Percentiles rank a stretch among this genome's conserved stretches.
Evolutionary conservation across 2,797 vertebrate species (phyloP).

Genomic region (Leucoraja ocellata): DNA sequence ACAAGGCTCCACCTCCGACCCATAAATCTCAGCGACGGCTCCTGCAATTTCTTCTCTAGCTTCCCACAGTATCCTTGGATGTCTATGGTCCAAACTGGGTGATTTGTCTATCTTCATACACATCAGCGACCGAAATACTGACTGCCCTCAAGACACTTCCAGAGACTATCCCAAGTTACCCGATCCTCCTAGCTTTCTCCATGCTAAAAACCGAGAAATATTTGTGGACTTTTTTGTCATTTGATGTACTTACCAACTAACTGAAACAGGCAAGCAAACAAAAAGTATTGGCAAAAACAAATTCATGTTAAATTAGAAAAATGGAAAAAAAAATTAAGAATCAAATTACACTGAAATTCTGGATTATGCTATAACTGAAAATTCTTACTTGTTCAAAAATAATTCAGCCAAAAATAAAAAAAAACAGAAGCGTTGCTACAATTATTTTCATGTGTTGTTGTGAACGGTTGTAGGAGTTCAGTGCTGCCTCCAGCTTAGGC

Average conservation of each 20-base stretch:
- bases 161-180: too few species aligned
- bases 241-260: not conserved
- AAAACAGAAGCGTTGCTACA: not conserved
- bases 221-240: not conserved
- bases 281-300: not conserved
- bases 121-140: too few species aligned
- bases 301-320: not conserved
- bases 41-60: too few species aligned
- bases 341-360: not conserved
- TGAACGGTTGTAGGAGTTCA: not conserved
- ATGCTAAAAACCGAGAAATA: too few species aligned
- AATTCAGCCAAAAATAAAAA: not conserved
- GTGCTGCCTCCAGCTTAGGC: not conserved
- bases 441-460: not conserved
- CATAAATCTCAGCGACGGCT: too few species aligned
- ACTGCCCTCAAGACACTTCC: too few species aligned
- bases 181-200: too few species aligned
- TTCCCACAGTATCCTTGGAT: too few species aligned
- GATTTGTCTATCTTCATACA: too few species aligned
- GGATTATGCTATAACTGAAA: not conserved
- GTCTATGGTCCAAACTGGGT: too few species aligned
- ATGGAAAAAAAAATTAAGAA: not conserved
- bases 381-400: not conserved
- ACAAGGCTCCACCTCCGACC: too few species aligned
- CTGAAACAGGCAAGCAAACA: not conserved